Conservation (phyloP, 2,888 invertebrate species). For the Myopa tessellatipennis region DNA sequence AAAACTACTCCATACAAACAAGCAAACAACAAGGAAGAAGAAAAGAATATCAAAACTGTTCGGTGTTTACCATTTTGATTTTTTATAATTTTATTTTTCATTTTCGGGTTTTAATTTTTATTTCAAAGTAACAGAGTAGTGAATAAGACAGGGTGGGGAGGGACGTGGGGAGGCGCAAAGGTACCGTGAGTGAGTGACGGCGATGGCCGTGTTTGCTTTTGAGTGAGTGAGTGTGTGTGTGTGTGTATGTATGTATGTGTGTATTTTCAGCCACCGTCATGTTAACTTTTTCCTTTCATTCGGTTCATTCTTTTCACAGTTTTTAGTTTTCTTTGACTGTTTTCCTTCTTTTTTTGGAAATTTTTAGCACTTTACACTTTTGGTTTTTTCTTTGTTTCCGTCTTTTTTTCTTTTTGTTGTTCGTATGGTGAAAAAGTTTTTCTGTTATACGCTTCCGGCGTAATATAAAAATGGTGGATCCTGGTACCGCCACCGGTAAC, state of each 20-base stretch:
- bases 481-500: slow-evolving; percentile 64
- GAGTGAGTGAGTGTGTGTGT: not conserved
- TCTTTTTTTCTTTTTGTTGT: slow-evolving; percentile 48
- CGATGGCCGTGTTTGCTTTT: not conserved
- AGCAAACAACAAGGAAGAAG: not conserved
- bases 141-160: slow-evolving; percentile 6
- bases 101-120: slow-evolving; percentile 1
- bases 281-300: slow-evolving; percentile 32
- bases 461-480: slow-evolving; percentile 58
- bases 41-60: slow-evolving; percentile 17
- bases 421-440: slow-evolving; percentile 31
- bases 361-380: slow-evolving; percentile 38
- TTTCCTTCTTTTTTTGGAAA: slow-evolving; percentile 20
- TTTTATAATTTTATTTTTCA: slow-evolving; percentile 22
- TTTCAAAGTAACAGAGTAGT: not conserved
- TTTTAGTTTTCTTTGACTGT: not conserved
- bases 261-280: slow-evolving; percentile 27
- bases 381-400: slow-evolving; percentile 41
- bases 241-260: slow-evolving; percentile 2
- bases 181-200: not conserved
- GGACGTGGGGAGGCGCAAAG: not conserved
- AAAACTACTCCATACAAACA: slow-evolving; percentile 19
- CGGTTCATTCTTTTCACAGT: slow-evolving; percentile 5
- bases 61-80: slow-evolving; percentile 11
- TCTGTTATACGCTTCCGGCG: slow-evolving; percentile 37